Conservation (phyloP, 2,888 invertebrate species). For the Drosophila stalkeri region DNA sequence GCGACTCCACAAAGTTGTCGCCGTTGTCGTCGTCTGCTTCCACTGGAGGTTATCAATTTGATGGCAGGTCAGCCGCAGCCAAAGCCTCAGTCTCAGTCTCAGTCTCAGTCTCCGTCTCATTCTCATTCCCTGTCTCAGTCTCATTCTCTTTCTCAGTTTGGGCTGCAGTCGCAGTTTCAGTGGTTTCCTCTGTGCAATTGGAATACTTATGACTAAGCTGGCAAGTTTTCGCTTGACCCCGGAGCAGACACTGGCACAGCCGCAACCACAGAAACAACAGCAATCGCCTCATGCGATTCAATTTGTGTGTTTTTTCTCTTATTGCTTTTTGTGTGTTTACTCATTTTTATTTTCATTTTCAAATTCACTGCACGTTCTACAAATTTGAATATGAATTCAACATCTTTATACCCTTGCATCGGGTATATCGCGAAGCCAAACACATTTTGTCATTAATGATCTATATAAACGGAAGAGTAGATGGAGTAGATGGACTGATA, state of each 20-base stretch:
- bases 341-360: constrained; percentile 65
- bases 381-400: constrained; percentile 79
- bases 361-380: constrained; percentile 80
- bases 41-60: constrained; percentile 64
- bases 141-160: constrained; percentile 9
- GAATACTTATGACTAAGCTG: constrained; percentile 72
- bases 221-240: constrained; percentile 59
- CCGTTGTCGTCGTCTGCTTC: constrained; percentile 26
- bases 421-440: neutral
- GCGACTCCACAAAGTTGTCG: constrained; percentile 53
- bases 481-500: neutral
- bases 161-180: constrained; percentile 25
- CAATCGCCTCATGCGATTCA: constrained; percentile 55
- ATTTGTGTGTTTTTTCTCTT: constrained; percentile 28
- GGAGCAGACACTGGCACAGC: constrained; percentile 11
- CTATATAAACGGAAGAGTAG: neutral
- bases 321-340: constrained; percentile 60
- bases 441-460: neutral
- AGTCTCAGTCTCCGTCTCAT: constrained; percentile 9
- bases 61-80: constrained; percentile 53
- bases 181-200: constrained; percentile 66
- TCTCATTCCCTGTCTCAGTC: neutral
- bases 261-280: constrained; percentile 38
- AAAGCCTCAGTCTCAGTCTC: neutral
- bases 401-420: constrained; percentile 23